A percentile compares a stretch with the other conserved stretches of the same genome.
Conservation (phyloP, 2,113 vertebrate genomes). For the Psammodynastes pulverulentus region DNA sequence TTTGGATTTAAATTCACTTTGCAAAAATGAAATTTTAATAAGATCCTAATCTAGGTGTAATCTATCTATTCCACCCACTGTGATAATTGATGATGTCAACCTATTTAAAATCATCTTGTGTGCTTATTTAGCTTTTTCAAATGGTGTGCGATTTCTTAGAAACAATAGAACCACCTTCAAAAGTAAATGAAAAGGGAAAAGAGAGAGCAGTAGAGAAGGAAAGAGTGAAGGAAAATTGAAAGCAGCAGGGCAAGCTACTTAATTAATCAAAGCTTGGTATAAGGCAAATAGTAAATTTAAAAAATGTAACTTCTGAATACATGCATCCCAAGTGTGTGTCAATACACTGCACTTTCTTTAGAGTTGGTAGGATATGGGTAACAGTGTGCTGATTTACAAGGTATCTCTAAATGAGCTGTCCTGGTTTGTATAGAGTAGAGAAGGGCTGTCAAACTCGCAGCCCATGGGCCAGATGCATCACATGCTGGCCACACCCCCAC, state of each 20-base stretch:
- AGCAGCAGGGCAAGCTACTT: not conserved
- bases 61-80: not conserved
- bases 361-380: not conserved
- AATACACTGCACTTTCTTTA: not conserved
- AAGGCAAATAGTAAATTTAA: not conserved
- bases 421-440: not conserved
- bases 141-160: slow-evolving; percentile 25
- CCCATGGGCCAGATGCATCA: too few relatives aligned
- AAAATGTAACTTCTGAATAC: not conserved
- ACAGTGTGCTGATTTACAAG: not conserved
- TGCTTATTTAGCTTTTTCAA: slow-evolving; percentile 36
- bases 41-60: not conserved
- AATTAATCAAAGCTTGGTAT: not conserved
- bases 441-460: not conserved
- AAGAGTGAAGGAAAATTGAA: slow-evolving; percentile 22
- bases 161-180: slow-evolving; percentile 19
- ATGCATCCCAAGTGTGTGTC: not conserved
- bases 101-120: not conserved
- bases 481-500: too few relatives aligned
- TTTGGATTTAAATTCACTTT: not conserved
- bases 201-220: not conserved
- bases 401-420: not conserved
- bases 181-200: not conserved
- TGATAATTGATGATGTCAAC: not conserved
- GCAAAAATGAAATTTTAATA: not conserved